These are phyloP conservation scores for Hydractinia echinata DNA, from an alignment of 30 jellyfish, hydroid and myxozoan genomes.

Conservation along the genomic window DNA sequence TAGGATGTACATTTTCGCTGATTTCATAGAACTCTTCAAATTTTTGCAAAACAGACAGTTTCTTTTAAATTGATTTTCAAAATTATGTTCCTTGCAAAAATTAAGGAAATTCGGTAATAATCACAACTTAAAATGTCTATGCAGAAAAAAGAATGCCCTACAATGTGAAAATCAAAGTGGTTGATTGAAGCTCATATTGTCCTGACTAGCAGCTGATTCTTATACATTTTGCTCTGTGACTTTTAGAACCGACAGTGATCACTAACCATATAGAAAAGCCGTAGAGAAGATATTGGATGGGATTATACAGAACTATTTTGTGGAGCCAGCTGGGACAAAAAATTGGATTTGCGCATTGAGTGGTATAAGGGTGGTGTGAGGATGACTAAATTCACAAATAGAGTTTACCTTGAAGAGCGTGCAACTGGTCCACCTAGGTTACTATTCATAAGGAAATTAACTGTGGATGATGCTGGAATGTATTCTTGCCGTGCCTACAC, in stretches of 20 bases:
- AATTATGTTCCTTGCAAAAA: too few species aligned
- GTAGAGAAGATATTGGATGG: slow-evolving; percentile 38
- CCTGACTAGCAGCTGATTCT: background rate
- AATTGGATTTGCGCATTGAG: slow-evolving; percentile 74
- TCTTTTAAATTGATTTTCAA: too few species aligned
- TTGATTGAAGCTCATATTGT: background rate
- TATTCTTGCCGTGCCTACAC: slow-evolving; percentile 93
- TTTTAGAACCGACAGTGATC: slow-evolving; percentile 51
- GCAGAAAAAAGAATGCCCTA: too few species aligned
- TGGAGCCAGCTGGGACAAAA: slow-evolving; percentile 76
- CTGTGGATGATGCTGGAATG: slow-evolving; percentile 74
- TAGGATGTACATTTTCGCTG: too few species aligned
- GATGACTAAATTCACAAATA: slow-evolving; percentile 61
- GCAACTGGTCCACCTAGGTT: slow-evolving; percentile 89
- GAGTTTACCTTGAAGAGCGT: slow-evolving; percentile 71
- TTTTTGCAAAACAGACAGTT: too few species aligned
- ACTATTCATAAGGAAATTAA: slow-evolving; percentile 41
- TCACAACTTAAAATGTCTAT: too few species aligned
- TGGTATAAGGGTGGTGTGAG: slow-evolving; percentile 90
- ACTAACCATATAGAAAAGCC: slow-evolving; percentile 45
- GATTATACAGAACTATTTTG: slow-evolving; percentile 48
- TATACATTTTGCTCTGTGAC: background rate
- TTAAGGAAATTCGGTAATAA: too few species aligned
- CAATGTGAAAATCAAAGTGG: too few species aligned
- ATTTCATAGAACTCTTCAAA: too few species aligned